Percentiles rank a stretch among this genome's conserved stretches.
phyloP scores from a whole-genome alignment of 2,888 invertebrate species.

The Thymelicus lineola region DNA sequence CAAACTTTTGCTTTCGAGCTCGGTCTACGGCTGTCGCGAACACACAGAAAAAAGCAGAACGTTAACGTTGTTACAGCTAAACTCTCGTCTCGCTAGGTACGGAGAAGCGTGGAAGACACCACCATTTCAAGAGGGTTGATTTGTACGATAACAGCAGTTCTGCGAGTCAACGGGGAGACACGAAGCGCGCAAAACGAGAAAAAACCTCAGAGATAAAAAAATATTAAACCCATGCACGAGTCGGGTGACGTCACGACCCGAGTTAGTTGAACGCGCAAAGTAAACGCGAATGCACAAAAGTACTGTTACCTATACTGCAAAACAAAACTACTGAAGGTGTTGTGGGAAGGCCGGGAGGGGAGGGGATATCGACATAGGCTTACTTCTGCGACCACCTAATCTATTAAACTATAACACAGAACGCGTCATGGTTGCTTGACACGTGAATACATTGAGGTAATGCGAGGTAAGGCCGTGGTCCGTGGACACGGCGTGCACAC shows the following conservation, averaged over 20 bases:
- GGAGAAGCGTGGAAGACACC: conserved; percentile 58
- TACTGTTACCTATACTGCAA: conserved; percentile 59
- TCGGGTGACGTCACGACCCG: conserved; percentile 67
- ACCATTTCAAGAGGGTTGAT: conserved; percentile 85
- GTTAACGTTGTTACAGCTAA: conserved; percentile 60
- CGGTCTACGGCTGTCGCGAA: conserved; percentile 84
- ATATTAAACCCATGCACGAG: conserved; percentile 76
- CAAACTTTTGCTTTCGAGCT: conserved; percentile 88
- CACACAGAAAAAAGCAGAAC: conserved; percentile 78
- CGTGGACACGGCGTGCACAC: conserved; percentile 58
- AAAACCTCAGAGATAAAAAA: conserved; percentile 46
- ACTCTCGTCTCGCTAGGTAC: conserved; percentile 41
- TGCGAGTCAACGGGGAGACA: conserved; percentile 49
- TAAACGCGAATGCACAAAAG: conserved; percentile 50
- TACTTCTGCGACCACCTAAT: conserved; percentile 74
- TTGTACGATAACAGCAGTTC: conserved; percentile 59
- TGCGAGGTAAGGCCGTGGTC: conserved; percentile 45
- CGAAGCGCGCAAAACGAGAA: conserved; percentile 57
- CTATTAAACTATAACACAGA: conserved; percentile 37
- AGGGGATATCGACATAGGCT: conserved; percentile 66
- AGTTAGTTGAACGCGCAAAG: conserved; percentile 12
- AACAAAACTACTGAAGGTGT: conserved; percentile 55
- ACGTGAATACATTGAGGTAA: conserved; percentile 39
- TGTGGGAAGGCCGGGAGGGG: conserved; percentile 45
- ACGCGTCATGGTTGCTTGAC: conserved; percentile 33